Evolutionary conservation across 1,140 invertebrate genomes (phyloP), one percentile per base, ranked within the genome.

Genomic region (Alviniconcha marisindica): DNA sequence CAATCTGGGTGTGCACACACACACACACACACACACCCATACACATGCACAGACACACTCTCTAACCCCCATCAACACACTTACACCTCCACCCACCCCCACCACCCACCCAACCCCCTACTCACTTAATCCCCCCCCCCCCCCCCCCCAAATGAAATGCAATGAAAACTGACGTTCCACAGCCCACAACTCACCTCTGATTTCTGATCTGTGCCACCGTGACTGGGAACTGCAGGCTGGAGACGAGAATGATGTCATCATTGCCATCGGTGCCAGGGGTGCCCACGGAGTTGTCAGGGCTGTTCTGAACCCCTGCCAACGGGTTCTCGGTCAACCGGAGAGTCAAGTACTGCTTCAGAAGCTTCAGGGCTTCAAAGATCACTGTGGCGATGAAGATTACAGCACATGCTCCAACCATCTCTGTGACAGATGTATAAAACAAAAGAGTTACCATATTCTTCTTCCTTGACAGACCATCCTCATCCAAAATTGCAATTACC

Each of bases 261-360:
- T 78, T 51, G 21, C 18, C 24, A 24, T 76, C 4, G 24, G 73
- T n/a, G 40, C 38, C 51, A 42, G 21, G n/a, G 73, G 28, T 12
- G n/a, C 2, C 24, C 42, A n/a, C 21, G 24, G 5, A 31, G 10
- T 18, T 36, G 3, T 80, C 18, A 3, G 54, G 56, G 28, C 60
- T 44, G 0, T 63, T 85, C n/a, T 85, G 60, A 21, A 82, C 83
- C 40, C 81, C 81, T 14, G 85, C 84, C 18, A 89, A 44, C 0
- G 88, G 88, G 69, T 87, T 83, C 60, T 86, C 85, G 44, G 79
- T 71, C 21, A 86, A 38, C 60, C 83, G 80, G 15, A 78, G 74
- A 14, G 63, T 74, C 66, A 82, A 82, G 66, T 88, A 88, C 71
- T 85, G 12, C 82, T 86, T 83, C 36, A 88, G 10, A 36, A 83